phyloP scores from a whole-genome alignment of 2,797 vertebrate genomes.

The Gallirallus australis region DNA sequence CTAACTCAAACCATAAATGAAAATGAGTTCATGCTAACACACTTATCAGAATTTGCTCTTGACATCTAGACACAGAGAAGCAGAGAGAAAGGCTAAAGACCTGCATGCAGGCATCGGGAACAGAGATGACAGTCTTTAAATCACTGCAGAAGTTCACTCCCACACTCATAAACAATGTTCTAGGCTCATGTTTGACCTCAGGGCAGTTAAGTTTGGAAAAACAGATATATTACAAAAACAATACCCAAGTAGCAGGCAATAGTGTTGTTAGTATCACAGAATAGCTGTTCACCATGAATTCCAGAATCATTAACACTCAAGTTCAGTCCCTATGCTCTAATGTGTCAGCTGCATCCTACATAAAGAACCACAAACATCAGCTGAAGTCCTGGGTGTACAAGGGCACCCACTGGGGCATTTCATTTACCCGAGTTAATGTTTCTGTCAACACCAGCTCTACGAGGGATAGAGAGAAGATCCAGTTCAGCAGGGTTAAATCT shows the following conservation, averaged over 20 bases:
- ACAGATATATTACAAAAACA: background rate
- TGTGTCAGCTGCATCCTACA: background rate
- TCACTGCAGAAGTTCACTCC: background rate
- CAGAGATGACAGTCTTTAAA: background rate
- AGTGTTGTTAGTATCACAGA: background rate
- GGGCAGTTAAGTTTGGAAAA: background rate
- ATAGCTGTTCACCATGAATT: background rate
- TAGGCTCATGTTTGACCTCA: fast-evolving
- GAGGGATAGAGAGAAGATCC: background rate
- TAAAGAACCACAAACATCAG: background rate
- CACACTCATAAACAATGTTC: background rate
- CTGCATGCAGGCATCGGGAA: background rate
- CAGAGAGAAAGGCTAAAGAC: background rate
- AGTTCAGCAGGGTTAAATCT: background rate
- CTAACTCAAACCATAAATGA: background rate
- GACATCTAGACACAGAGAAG: background rate
- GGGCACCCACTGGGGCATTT: background rate
- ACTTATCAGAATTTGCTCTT: background rate
- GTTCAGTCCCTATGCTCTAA: background rate
- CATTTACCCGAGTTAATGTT: background rate
- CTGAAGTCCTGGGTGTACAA: background rate
- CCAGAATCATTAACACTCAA: background rate
- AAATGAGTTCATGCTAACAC: background rate
- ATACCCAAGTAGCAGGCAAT: background rate
- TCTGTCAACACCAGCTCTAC: background rate